phyloP scores from a whole-genome alignment of 2,797 vertebrate genomes.

The Numenius phaeopus region DNA sequence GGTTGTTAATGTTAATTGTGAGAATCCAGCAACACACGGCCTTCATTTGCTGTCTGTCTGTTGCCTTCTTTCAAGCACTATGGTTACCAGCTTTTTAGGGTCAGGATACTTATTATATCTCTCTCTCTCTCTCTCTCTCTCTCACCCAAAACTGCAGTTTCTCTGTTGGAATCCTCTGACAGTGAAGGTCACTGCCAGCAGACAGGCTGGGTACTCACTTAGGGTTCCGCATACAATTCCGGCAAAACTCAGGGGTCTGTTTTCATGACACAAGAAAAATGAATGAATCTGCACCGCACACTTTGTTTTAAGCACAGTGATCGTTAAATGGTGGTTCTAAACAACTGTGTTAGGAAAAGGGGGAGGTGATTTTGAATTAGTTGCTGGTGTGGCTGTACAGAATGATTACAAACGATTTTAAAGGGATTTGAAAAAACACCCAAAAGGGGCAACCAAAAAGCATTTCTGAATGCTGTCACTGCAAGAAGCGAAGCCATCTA shows the following conservation, averaged over 20 bases:
- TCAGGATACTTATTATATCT: not conserved
- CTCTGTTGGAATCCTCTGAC: not conserved
- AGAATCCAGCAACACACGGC: not conserved
- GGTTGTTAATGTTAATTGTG: not conserved
- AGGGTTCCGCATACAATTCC: not conserved
- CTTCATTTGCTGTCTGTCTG: not conserved
- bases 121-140: accelerated
- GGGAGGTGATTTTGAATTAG: not conserved
- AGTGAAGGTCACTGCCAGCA: not conserved
- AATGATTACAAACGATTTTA: not conserved
- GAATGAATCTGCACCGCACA: not conserved
- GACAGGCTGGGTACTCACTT: not conserved
- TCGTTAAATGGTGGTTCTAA: not conserved
- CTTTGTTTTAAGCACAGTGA: not conserved
- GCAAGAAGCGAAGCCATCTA: not conserved
- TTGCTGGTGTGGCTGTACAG: not conserved
- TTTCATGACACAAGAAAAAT: not conserved
- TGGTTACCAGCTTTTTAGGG: not conserved
- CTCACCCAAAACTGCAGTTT: not conserved
- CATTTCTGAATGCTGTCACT: not conserved
- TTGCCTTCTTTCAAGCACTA: not conserved
- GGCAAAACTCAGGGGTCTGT: not conserved
- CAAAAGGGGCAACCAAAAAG: not conserved
- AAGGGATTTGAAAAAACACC: not conserved
- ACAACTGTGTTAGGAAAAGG: not conserved